Conservation (phyloP, 2,797 vertebrate genomes). For the Neosalanx taihuensis region DNA sequence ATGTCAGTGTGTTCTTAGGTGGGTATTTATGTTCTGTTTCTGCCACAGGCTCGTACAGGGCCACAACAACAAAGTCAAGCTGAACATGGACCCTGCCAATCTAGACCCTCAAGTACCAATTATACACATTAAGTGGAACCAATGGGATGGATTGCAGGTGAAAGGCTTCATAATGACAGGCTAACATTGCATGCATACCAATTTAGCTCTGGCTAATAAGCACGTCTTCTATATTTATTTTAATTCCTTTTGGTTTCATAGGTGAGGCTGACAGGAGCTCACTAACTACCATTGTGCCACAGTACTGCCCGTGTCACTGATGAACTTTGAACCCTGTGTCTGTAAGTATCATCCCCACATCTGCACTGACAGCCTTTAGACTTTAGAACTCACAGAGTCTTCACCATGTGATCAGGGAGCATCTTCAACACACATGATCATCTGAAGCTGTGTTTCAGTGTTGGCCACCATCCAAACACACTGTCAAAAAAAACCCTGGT, state of each 20-base stretch:
- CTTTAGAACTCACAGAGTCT: no score
- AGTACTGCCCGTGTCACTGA: slow-evolving; percentile 19
- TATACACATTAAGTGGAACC: slow-evolving; percentile 63
- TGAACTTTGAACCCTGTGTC: slow-evolving; percentile 10
- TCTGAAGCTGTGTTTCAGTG: no score
- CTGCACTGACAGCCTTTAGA: no score
- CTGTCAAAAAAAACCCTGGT: no score
- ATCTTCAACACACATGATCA: no score
- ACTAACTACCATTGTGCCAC: not conserved
- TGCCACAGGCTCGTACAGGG: slow-evolving; percentile 38
- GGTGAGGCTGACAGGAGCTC: not conserved
- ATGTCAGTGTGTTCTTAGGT: slow-evolving; percentile 6
- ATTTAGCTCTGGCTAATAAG: slow-evolving; percentile 36
- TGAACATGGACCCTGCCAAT: slow-evolving; percentile 58
- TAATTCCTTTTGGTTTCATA: not conserved
- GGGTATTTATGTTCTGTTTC: slow-evolving; percentile 22
- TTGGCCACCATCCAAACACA: no score
- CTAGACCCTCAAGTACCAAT: slow-evolving; percentile 65
- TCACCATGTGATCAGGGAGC: no score
- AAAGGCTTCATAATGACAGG: slow-evolving; percentile 60
- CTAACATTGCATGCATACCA: slow-evolving; percentile 48
- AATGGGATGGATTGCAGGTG: slow-evolving; percentile 59
- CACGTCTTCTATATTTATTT: not conserved
- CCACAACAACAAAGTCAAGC: slow-evolving; percentile 48
- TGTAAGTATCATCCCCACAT: no score